These are phyloP conservation scores for Leptopilina syphax DNA, from an alignment of 2,888 invertebrate genomes.

Conservation along the genomic window DNA sequence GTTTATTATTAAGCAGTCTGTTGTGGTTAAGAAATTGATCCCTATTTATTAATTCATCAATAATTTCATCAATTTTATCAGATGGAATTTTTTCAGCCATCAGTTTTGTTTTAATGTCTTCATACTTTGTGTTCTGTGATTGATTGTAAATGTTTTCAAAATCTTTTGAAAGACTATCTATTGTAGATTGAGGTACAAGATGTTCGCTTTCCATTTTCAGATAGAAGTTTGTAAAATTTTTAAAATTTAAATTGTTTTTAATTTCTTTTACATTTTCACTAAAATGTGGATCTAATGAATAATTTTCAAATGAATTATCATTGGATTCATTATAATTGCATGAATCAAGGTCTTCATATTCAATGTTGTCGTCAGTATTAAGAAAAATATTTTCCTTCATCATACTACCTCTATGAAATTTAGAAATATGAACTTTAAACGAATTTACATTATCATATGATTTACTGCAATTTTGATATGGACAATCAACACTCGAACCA, in stretches of 20 bases:
- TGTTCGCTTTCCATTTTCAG: background rate
- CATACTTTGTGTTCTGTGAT: background rate
- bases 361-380: background rate
- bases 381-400: background rate
- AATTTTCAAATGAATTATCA: background rate
- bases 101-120: background rate
- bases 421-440: slow-evolving; percentile 3
- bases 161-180: background rate
- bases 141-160: background rate
- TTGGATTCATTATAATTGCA: background rate
- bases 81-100: too few relatives aligned
- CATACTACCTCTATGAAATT: too few relatives aligned
- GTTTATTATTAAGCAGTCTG: too few relatives aligned
- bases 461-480: background rate
- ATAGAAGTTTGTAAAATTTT: background rate
- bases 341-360: background rate
- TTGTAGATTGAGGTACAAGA: background rate
- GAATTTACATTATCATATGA: background rate
- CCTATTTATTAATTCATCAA: too few relatives aligned
- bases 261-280: background rate
- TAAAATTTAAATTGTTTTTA: background rate
- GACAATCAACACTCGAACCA: background rate
- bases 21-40: too few relatives aligned
- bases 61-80: too few relatives aligned
- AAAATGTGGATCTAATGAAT: background rate